Evolutionary conservation across 1,140 invertebrate genomes (phyloP).

Genomic region (Hetaerina americana): DNA sequence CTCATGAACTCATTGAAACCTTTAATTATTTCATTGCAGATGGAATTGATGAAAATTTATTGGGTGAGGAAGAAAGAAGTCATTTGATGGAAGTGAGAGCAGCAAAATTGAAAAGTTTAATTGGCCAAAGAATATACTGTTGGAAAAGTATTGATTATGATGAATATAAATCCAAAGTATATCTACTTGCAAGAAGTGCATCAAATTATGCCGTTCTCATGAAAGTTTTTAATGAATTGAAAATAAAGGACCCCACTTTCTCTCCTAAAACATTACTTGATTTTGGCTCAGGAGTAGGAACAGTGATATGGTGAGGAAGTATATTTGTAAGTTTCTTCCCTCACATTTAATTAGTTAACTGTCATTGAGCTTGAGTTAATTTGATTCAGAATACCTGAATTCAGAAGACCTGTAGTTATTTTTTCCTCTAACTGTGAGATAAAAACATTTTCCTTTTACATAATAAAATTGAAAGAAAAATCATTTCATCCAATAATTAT

Average conservation of each 20-base stretch:
- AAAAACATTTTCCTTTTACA: too few relatives aligned
- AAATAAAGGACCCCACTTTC: constrained; percentile 46
- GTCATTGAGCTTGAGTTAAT: too few relatives aligned
- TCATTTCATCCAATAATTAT: too few relatives aligned
- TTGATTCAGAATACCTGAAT: too few relatives aligned
- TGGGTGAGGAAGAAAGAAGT: constrained; percentile 20
- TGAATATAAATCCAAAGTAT: constrained; percentile 43
- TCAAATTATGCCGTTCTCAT: constrained; percentile 60
- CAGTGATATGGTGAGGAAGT: constrained; percentile 53
- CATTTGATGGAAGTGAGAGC: constrained; percentile 15
- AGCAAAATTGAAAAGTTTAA: constrained; percentile 26
- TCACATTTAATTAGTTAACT: too few relatives aligned
- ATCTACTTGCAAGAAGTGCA: constrained; percentile 51
- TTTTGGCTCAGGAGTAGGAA: constrained; percentile 81
- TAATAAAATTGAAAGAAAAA: too few relatives aligned
- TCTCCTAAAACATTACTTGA: constrained; percentile 66
- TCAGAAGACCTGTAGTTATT: too few relatives aligned
- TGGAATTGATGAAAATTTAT: constrained; percentile 5
- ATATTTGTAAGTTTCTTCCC: not conserved
- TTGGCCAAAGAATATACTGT: constrained; percentile 45
- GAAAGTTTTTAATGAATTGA: constrained; percentile 62
- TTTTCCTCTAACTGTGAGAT: too few relatives aligned
- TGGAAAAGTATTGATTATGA: constrained; percentile 62
- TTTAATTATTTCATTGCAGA: constrained; percentile 6
- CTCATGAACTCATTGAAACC: too few relatives aligned